A percentile compares a stretch with the other conserved stretches of the same genome.
Conservation (phyloP, 2,797 vertebrate species). For the Acanthurus lineatus region DNA sequence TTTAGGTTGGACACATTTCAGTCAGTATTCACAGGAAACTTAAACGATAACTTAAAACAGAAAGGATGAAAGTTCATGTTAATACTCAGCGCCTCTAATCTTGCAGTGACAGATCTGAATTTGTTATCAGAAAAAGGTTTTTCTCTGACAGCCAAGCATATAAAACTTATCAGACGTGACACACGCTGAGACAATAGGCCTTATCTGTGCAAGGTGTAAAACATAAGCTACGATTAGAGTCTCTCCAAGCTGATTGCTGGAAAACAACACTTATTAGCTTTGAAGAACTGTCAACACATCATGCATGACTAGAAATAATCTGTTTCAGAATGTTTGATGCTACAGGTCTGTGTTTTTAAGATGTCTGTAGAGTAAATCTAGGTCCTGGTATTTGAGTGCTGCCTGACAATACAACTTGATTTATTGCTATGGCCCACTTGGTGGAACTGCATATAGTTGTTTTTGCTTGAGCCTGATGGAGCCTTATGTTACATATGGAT, state of each 20-base stretch:
- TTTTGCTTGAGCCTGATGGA: too few relatives aligned
- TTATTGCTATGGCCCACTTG: too few relatives aligned
- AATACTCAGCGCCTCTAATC: constrained; percentile 3
- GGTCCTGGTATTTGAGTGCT: neutral
- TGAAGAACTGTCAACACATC: constrained; percentile 37
- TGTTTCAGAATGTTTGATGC: constrained; percentile 4
- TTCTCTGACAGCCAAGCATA: constrained; percentile 39
- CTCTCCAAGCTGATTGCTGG: constrained; percentile 35
- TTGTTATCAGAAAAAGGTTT: constrained; percentile 47
- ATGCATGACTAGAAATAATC: constrained; percentile 19
- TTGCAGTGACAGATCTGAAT: constrained; percentile 28
- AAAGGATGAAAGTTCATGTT: constrained; percentile 10
- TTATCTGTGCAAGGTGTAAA: constrained; percentile 57
- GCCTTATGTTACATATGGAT: too few relatives aligned
- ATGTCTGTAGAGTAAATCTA: neutral
- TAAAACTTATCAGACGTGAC: constrained; percentile 57
- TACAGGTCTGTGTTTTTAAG: neutral
- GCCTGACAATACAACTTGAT: too few relatives aligned
- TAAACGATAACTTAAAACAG: constrained; percentile 13
- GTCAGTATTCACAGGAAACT: neutral
- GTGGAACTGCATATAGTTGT: too few relatives aligned
- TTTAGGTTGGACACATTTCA: constrained; percentile 15
- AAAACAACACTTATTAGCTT: constrained; percentile 46
- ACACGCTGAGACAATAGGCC: constrained; percentile 32
- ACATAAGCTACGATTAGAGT: constrained; percentile 43